A percentile compares a stretch with the other conserved stretches of the same genome.
phyloP scores from a whole-genome alignment of 2,797 vertebrate species.

The Morelia viridis region DNA sequence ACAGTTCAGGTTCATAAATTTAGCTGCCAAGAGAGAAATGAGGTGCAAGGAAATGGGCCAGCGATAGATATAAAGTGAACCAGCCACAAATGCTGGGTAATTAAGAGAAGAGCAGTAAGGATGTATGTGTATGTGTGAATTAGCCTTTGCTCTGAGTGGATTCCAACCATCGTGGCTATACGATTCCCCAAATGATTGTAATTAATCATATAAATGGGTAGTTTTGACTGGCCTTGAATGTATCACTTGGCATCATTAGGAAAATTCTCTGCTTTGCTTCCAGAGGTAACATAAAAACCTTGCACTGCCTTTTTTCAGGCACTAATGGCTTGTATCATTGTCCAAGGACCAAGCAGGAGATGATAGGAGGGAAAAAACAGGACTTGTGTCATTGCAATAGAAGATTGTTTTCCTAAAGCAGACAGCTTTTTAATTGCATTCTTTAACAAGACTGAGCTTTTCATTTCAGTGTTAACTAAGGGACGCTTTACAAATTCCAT shows the following conservation, averaged over 20 bases:
- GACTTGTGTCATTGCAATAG: constrained; percentile 32
- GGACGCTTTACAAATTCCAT: constrained; percentile 52
- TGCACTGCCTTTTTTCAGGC: constrained; percentile 27
- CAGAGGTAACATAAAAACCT: not conserved
- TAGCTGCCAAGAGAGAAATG: not conserved
- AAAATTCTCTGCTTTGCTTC: not conserved
- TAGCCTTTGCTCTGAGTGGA: not conserved
- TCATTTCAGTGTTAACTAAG: constrained; percentile 28
- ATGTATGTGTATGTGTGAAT: not conserved
- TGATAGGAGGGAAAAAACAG: constrained; percentile 36
- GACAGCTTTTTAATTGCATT: constrained; percentile 42
- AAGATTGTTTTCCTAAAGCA: constrained; percentile 18
- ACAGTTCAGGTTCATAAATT: not conserved
- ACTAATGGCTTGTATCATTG: constrained; percentile 61
- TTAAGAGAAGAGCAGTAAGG: not conserved
- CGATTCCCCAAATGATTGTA: not conserved
- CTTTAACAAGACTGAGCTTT: constrained; percentile 38
- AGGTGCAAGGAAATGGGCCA: not conserved
- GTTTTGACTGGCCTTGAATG: fast-evolving
- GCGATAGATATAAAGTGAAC: not conserved
- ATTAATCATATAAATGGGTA: fast-evolving
- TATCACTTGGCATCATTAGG: not conserved
- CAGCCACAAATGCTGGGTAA: not conserved
- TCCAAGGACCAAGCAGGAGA: constrained; percentile 39
- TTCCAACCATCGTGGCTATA: not conserved